Percentiles rank a stretch among this genome's conserved stretches.
Conservation (phyloP, 2,888 invertebrate species). For the Agapetus fuscipes region DNA sequence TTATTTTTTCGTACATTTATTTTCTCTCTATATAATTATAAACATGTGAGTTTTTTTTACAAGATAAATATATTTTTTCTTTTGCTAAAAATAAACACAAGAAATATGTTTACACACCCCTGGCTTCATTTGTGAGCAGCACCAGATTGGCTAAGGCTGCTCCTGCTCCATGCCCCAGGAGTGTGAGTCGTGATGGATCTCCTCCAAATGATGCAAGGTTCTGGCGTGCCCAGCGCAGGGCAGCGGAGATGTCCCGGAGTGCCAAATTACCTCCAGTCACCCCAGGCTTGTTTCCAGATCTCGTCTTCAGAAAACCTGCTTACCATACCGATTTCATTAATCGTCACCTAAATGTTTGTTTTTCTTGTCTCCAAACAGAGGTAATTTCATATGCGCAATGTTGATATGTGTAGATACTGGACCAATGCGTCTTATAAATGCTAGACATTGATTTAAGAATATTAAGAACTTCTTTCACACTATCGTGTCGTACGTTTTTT, state of each 20-base stretch:
- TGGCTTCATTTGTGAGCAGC: slow-evolving; percentile 69
- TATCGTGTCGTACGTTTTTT: too few relatives aligned
- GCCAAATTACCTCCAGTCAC: slow-evolving; percentile 12
- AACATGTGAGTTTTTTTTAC: too few relatives aligned
- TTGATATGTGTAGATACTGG: too few relatives aligned
- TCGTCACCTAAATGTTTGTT: not conserved
- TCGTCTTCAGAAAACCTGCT: slow-evolving; percentile 10
- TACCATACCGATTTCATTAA: not conserved
- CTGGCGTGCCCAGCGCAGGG: slow-evolving; percentile 70
- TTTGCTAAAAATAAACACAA: too few relatives aligned
- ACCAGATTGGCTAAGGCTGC: slow-evolving; percentile 77
- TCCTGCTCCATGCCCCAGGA: slow-evolving; percentile 79
- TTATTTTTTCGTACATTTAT: too few relatives aligned
- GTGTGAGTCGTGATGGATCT: slow-evolving; percentile 68
- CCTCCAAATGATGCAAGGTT: slow-evolving; percentile 86
- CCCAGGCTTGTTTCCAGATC: slow-evolving; percentile 7
- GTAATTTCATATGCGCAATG: too few relatives aligned
- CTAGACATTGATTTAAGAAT: not conserved
- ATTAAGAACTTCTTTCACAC: not conserved
- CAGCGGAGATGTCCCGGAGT: slow-evolving; percentile 73
- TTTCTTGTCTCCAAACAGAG: too few relatives aligned
- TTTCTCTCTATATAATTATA: too few relatives aligned
- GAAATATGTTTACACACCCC: too few relatives aligned
- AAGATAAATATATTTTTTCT: too few relatives aligned
- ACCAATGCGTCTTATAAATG: too few relatives aligned